Evolutionary conservation across 2,888 invertebrate genomes (phyloP).

Genomic region (Orthosia incerta): DNA sequence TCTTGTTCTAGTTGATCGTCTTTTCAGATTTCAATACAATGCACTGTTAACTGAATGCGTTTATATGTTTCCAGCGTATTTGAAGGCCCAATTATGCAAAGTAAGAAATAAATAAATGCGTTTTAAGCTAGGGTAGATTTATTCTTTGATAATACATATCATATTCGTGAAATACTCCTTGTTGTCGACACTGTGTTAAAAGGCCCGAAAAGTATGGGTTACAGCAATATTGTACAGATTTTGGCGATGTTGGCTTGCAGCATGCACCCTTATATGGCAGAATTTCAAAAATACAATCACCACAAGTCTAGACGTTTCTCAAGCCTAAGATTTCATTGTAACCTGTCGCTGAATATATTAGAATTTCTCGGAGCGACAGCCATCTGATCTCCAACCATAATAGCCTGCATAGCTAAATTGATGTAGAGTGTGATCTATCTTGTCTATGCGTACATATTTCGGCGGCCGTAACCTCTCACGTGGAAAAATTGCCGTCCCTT

Average conservation of each 20-base stretch:
- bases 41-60: background rate
- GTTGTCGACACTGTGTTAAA: background rate
- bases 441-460: slow-evolving; percentile 44
- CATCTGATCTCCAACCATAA: slow-evolving; percentile 26
- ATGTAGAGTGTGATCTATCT: slow-evolving; percentile 52
- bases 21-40: background rate
- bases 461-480: slow-evolving; percentile 43
- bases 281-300: slow-evolving; percentile 18
- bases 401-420: slow-evolving; percentile 46
- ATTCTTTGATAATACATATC: too few species aligned
- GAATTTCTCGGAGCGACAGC: slow-evolving; percentile 17
- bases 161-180: too few species aligned
- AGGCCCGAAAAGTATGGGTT: too few species aligned
- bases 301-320: slow-evolving; percentile 22
- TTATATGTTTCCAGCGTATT: background rate
- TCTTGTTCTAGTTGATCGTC: background rate
- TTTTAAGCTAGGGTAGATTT: too few species aligned
- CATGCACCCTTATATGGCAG: background rate
- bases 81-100: background rate
- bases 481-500: slow-evolving; percentile 58
- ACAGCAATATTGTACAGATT: background rate
- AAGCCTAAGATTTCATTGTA: slow-evolving; percentile 4
- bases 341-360: slow-evolving; percentile 22
- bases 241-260: background rate
- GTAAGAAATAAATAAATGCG: background rate